Evolutionary conservation across 2,113 vertebrate species (phyloP).

Genomic region (Calypte anna): DNA sequence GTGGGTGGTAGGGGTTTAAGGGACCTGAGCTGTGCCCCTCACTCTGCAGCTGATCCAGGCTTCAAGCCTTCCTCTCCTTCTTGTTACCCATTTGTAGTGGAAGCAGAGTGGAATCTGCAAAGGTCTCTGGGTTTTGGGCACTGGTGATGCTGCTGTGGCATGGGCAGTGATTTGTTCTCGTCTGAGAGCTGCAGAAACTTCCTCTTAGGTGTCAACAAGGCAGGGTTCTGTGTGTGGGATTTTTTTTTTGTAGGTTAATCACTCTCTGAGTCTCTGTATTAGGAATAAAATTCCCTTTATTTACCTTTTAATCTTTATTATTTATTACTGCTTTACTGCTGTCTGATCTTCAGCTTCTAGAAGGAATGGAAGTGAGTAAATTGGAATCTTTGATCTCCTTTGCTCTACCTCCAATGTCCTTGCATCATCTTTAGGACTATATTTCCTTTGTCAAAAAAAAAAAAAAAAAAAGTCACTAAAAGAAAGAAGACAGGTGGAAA

Average conservation of each 20-base stretch:
- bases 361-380: not conserved
- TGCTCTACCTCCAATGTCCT: not conserved
- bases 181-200: not conserved
- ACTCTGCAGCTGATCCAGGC: not conserved
- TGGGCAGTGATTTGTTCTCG: not conserved
- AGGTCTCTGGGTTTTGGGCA: accelerated
- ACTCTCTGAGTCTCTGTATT: not conserved
- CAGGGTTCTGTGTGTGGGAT: not conserved
- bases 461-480: not conserved
- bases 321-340: not conserved
- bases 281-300: not conserved
- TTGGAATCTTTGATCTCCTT: not conserved
- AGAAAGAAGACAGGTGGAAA: not conserved
- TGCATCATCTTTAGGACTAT: not conserved
- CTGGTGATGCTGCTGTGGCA: accelerated
- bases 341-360: not conserved
- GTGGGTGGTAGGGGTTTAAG: too few relatives aligned
- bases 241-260: not conserved
- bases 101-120: not conserved
- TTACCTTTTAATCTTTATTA: constrained; percentile 7
- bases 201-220: not conserved
- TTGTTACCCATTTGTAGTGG: not conserved
- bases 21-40: not conserved
- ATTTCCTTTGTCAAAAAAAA: not conserved
- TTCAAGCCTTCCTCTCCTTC: not conserved